These are phyloP conservation scores for Zaprionus lachaisei DNA, from an alignment of 1,140 invertebrate genomes.

Conservation along the genomic window DNA sequence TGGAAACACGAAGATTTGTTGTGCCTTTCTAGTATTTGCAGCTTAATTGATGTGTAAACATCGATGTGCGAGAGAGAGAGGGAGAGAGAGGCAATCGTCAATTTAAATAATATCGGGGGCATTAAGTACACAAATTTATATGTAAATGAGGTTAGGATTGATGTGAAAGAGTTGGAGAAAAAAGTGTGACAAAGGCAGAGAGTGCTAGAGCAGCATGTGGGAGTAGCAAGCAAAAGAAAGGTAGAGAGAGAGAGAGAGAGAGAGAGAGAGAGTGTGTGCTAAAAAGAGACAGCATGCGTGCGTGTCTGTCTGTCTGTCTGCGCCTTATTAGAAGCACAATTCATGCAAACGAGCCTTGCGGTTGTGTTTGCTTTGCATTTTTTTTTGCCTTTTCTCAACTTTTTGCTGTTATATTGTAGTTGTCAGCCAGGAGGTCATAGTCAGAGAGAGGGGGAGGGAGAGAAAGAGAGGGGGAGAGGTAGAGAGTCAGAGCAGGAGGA, in stretches of 20 bases:
- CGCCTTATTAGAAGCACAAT: slow-evolving; percentile 42
- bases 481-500: not conserved
- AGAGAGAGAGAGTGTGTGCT: not conserved
- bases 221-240: not conserved
- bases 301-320: not conserved
- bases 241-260: not conserved
- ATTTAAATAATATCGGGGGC: slow-evolving; percentile 6
- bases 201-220: not conserved
- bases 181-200: not conserved
- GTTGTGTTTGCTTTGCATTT: slow-evolving; percentile 43
- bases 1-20: not conserved
- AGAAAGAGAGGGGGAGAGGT: not conserved
- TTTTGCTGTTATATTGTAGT: slow-evolving; percentile 1
- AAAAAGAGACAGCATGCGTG: not conserved
- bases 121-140: slow-evolving; percentile 46
- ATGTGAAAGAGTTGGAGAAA: slow-evolving; percentile 24
- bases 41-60: slow-evolving; percentile 29
- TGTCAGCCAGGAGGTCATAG: slow-evolving; percentile 12
- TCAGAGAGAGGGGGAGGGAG: not conserved
- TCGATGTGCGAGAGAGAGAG: not conserved
- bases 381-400: not conserved
- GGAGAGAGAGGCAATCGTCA: not conserved
- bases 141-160: slow-evolving; percentile 31
- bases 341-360: slow-evolving; percentile 41
- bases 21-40: not conserved